A percentile compares a stretch with the other conserved stretches of the same genome.
phyloP scores from a whole-genome alignment of 2,797 vertebrate species.

The Anguilla obscura region DNA sequence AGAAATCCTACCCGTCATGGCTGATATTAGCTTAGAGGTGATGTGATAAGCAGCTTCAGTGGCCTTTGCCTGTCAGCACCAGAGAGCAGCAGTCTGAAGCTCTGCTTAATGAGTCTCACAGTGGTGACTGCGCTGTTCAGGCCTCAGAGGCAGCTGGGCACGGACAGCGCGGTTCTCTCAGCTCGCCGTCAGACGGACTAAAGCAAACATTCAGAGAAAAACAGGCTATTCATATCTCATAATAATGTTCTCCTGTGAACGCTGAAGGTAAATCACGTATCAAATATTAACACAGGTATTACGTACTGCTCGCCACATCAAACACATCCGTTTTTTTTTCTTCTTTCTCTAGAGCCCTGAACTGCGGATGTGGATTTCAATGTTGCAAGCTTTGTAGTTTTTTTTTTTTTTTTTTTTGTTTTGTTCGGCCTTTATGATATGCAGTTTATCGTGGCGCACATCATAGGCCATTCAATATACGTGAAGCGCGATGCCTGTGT shows the following conservation, averaged over 20 bases:
- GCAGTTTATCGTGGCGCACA: background rate
- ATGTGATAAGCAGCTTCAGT: conserved; percentile 54
- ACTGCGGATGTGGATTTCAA: background rate
- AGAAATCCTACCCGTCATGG: conserved; percentile 46
- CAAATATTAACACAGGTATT: conserved; percentile 60
- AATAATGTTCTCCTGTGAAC: conserved; percentile 58
- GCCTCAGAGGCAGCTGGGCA: conserved; percentile 47
- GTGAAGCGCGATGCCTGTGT: background rate
- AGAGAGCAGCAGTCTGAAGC: conserved; percentile 59
- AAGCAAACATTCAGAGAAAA: conserved; percentile 65
- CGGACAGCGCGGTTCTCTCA: conserved; percentile 59
- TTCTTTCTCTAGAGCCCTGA: conserved; percentile 15
- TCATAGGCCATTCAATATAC: background rate
- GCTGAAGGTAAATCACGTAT: conserved; percentile 59
- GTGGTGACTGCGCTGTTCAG: conserved; percentile 62
- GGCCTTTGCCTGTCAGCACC: conserved; percentile 60
- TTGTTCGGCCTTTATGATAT: background rate
- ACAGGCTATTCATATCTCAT: conserved; percentile 65
- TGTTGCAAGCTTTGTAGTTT: conserved; percentile 14
- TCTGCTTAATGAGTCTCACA: conserved; percentile 62
- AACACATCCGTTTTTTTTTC: conserved; percentile 18
- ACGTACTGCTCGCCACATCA: conserved; percentile 30
- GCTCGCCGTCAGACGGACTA: conserved; percentile 61
- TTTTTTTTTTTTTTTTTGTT: background rate
- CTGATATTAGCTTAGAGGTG: conserved; percentile 64